phyloP scores from a whole-genome alignment of 2,888 invertebrate species.

The Ormyrus pomaceus region DNA sequence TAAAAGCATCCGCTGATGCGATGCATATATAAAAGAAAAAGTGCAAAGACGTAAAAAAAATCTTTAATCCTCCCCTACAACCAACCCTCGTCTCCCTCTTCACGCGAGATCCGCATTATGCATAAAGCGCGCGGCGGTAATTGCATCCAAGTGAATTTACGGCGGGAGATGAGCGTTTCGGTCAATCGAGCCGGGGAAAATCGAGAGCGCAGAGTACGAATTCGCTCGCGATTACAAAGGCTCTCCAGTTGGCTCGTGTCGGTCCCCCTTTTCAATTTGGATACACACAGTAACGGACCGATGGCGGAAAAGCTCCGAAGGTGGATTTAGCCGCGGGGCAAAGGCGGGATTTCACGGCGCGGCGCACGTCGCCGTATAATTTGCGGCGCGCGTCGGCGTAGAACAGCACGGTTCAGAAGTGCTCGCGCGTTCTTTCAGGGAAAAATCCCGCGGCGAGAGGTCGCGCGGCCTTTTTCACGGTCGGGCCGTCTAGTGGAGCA shows the following conservation, averaged over 20 bases:
- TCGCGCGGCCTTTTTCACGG: background rate
- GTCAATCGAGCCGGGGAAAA: background rate
- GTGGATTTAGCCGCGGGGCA: background rate
- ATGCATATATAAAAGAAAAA: too few relatives aligned
- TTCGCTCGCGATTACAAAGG: background rate
- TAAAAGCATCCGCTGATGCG: too few relatives aligned
- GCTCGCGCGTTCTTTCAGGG: background rate
- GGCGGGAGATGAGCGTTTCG: too few relatives aligned
- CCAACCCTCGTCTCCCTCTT: too few relatives aligned
- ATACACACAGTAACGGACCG: background rate
- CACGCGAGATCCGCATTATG: too few relatives aligned
- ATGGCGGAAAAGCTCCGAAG: too few relatives aligned
- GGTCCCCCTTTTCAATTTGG: slow-evolving; percentile 7
- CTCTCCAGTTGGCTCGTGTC: too few relatives aligned
- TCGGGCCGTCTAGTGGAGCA: background rate
- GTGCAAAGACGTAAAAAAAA: too few relatives aligned
- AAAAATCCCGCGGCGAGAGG: background rate
- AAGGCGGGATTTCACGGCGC: slow-evolving; percentile 5
- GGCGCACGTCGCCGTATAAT: slow-evolving; percentile 1
- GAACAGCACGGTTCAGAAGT: background rate
- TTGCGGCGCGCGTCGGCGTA: background rate
- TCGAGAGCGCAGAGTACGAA: background rate
- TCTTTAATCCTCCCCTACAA: too few relatives aligned
- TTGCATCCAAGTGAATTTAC: too few relatives aligned
- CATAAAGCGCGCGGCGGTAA: too few relatives aligned